A percentile compares a stretch with the other conserved stretches of the same genome.
These are phyloP conservation scores for Synergus itoensis DNA, from an alignment of 2,888 invertebrate genomes.

Conservation along the genomic window DNA sequence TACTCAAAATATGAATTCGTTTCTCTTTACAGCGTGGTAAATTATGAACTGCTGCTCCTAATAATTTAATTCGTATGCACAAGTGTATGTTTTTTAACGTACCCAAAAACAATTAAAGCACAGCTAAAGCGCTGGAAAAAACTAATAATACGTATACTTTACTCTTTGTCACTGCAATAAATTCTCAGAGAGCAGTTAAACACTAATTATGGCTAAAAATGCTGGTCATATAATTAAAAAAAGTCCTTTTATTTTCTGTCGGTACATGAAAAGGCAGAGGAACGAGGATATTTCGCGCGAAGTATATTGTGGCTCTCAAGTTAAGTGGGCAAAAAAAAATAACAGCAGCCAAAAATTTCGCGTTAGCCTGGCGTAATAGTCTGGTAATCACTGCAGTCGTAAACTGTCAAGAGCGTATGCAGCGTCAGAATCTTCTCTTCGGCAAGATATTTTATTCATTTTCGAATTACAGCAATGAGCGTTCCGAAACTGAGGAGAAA, in stretches of 20 bases:
- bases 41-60: neutral
- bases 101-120: slow-evolving; percentile 14
- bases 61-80: neutral
- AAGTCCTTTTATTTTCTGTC: neutral
- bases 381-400: slow-evolving; percentile 43
- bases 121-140: slow-evolving; percentile 1
- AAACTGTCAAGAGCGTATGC: slow-evolving; percentile 40
- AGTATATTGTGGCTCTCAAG: slow-evolving; percentile 29
- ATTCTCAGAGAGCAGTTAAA: slow-evolving; percentile 1
- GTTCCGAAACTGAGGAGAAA: slow-evolving; percentile 38
- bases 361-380: slow-evolving; percentile 40
- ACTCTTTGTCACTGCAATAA: slow-evolving; percentile 26
- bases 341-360: slow-evolving; percentile 40
- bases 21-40: neutral
- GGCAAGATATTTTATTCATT: slow-evolving; percentile 42
- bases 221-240: slow-evolving; percentile 34
- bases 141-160: slow-evolving; percentile 15
- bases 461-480: slow-evolving; percentile 36
- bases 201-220: slow-evolving; percentile 26
- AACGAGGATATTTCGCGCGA: slow-evolving; percentile 24
- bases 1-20: too few species aligned
- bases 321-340: slow-evolving; percentile 8
- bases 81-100: neutral
- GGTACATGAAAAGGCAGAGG: slow-evolving; percentile 21
- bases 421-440: slow-evolving; percentile 18